Conservation (phyloP, 2,888 invertebrate species). For the Scaeva pyrastri region DNA sequence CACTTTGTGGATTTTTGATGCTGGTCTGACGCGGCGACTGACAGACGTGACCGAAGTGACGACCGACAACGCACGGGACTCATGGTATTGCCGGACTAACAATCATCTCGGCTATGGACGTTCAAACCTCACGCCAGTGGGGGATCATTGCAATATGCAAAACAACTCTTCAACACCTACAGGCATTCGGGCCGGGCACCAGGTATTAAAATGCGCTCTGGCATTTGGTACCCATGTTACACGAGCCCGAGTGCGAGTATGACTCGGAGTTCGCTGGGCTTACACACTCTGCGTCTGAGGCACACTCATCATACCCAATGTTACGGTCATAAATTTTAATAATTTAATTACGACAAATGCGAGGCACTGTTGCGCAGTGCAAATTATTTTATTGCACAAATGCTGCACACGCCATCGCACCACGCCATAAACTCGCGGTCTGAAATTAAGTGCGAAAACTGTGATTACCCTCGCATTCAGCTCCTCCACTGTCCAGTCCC, state of each 20-base stretch:
- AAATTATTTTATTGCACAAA: constrained; percentile 58
- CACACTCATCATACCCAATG: constrained; percentile 19
- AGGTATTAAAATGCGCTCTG: constrained; percentile 21
- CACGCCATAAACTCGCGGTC: constrained; percentile 41
- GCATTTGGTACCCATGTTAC: constrained; percentile 20
- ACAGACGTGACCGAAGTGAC: not conserved
- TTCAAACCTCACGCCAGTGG: constrained; percentile 24
- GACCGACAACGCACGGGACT: too few species aligned
- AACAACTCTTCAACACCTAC: constrained; percentile 67
- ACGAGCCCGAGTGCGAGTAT: not conserved
- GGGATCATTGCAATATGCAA: constrained; percentile 34
- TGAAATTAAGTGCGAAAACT: constrained; percentile 69
- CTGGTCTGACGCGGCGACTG: too few species aligned
- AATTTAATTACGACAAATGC: constrained; percentile 74
- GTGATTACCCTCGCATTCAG: constrained; percentile 36
- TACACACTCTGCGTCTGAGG: too few species aligned
- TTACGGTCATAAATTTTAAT: constrained; percentile 72
- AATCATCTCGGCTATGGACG: constrained; percentile 13
- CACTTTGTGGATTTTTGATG: constrained; percentile 21
- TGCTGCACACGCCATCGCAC: constrained; percentile 9
- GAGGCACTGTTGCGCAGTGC: constrained; percentile 60
- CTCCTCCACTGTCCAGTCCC: too few species aligned
- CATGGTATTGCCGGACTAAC: not conserved
- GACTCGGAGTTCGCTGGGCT: not conserved
- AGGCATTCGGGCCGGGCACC: constrained; percentile 25